Evolutionary conservation across 2,797 vertebrate genomes (phyloP), one percentile per base, ranked within the genome.

Genomic region (Aldrovandia affinis): DNA sequence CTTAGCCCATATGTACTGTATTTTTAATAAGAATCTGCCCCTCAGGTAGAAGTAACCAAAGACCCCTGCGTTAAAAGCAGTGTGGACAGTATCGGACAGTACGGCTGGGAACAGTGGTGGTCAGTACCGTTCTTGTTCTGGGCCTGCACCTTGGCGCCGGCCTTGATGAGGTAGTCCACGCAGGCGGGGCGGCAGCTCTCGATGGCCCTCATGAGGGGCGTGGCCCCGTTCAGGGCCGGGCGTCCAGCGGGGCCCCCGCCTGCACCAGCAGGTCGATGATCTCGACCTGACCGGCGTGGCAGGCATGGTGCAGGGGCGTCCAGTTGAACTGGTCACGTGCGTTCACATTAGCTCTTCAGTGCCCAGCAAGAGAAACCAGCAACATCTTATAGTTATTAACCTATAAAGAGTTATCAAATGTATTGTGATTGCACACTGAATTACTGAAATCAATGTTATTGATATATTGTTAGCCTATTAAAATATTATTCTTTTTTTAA

Each of bases 271-370:
- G 92, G 50, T 97, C 89, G 12, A 95, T 89, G 0, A 98, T 91
- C 18, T 97, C 96, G 33, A 95, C 91, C 44, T 97, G 95, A 33
- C 98, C 98, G 0, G 96, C 93, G 0, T 97, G 94, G 87, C 97
- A 97, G 0, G 98, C 98, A 0, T 98, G 97, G 84, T 99, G 98
- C 33, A 99, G 96, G 0, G 98, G 95, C 4, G 96, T 98, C 98
- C 98, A 99, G 86, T 92, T 85, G 90, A 98, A 98, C 93, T 98
- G 98, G 90, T 99, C 98, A 20, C 89, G 89, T 10, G 91, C 83
- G 0, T 96, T 96, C 65, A 97, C 94, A 0, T 95, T 90, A 0
- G 97, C 97, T 87, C 93, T 95, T 89, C 78, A 9, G 20, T 39
- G 61, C 7, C 61, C 25, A 8, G 15, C 7, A 25, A 65, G 25